phyloP scores from a whole-genome alignment of 1,140 invertebrate genomes.

The Epicauta chinensis region DNA sequence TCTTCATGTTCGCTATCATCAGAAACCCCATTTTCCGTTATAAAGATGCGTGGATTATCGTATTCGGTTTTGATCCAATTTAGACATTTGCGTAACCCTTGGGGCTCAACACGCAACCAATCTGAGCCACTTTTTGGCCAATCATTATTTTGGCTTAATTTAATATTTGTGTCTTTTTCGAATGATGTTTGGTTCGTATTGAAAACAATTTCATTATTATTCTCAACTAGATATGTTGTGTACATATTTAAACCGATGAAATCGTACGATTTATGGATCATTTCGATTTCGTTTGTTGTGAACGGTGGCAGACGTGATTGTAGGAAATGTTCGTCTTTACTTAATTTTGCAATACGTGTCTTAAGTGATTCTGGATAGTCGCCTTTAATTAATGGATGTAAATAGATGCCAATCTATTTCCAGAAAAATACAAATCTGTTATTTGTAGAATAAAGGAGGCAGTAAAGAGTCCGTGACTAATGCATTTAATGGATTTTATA shows the following conservation, averaged over 20 bases:
- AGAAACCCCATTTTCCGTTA: slow-evolving; percentile 65
- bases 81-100: slow-evolving; percentile 48
- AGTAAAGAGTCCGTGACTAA: too few relatives aligned
- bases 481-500: too few relatives aligned
- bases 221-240: slow-evolving; percentile 34
- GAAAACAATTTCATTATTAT: too few relatives aligned
- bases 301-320: slow-evolving; percentile 45
- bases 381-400: slow-evolving; percentile 53
- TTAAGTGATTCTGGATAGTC: slow-evolving; percentile 59
- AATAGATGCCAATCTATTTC: slow-evolving; percentile 53
- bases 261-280: slow-evolving; percentile 33
- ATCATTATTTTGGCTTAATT: slow-evolving; percentile 8
- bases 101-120: slow-evolving; percentile 37
- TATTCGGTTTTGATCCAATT: slow-evolving; percentile 56
- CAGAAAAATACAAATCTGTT: too few relatives aligned
- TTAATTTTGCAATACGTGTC: slow-evolving; percentile 47
- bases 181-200: not conserved
- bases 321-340: slow-evolving; percentile 45
- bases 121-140: slow-evolving; percentile 7
- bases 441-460: too few relatives aligned
- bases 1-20: slow-evolving; percentile 50
- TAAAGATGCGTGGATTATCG: slow-evolving; percentile 51
- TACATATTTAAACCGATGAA: slow-evolving; percentile 41
- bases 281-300: slow-evolving; percentile 30
- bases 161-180: slow-evolving; percentile 13